A percentile compares a stretch with the other conserved stretches of the same genome.
Conservation (phyloP, 2,888 invertebrate species). For the Drosophila infuscata region DNA sequence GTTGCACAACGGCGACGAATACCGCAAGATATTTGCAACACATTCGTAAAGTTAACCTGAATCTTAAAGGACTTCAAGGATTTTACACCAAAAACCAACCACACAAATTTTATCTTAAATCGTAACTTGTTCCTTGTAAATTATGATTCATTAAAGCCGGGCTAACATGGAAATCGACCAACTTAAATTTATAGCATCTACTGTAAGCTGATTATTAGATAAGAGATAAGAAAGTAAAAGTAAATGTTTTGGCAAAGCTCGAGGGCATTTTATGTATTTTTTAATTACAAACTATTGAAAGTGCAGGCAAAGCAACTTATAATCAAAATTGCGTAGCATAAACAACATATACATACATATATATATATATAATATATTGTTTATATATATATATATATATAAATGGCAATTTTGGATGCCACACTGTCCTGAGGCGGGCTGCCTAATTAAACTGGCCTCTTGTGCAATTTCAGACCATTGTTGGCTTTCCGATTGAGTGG, state of each 20-base stretch:
- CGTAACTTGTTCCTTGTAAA: background rate
- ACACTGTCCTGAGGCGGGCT: background rate
- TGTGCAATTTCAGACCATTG: constrained; percentile 26
- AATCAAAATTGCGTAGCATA: no score
- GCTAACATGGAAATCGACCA: background rate
- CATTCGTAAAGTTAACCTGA: background rate
- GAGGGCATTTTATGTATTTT: background rate
- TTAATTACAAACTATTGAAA: background rate
- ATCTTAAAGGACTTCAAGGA: background rate
- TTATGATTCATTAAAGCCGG: background rate
- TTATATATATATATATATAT: background rate
- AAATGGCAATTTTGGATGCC: no score
- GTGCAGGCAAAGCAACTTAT: background rate
- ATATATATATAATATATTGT: background rate
- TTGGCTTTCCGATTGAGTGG: constrained; percentile 2
- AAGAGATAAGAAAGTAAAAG: background rate
- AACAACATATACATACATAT: background rate
- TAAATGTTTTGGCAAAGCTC: background rate
- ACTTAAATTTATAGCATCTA: background rate
- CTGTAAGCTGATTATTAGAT: background rate
- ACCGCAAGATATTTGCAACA: background rate
- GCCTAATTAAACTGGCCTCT: constrained; percentile 24
- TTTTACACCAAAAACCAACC: background rate
- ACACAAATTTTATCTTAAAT: background rate
- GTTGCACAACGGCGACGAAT: background rate